Evolutionary conservation across 2,888 invertebrate genomes (phyloP), one percentile per base, ranked within the genome.

Genomic region (Nymphalis urticae): DNA sequence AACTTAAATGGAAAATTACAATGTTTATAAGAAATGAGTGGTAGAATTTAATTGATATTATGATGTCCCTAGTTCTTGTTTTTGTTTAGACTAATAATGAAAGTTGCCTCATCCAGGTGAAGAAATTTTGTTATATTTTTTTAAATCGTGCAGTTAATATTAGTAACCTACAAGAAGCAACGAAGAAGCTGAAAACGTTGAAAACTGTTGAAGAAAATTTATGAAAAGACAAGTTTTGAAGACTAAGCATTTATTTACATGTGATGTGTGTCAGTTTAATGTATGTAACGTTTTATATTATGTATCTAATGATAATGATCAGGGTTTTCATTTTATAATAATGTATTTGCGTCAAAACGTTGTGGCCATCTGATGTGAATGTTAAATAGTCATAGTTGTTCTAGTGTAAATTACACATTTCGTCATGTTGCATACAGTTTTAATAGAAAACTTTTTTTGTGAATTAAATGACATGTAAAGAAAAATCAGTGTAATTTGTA

Each of bases 401-500:
- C 10, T 50, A 24, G 48, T 50, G 24, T 42, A 42, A 3, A 17
- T n/a, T 8, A 50, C 62, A 64, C 56, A 58, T 54, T 63, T 7
- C 48, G 8, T 64, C 42, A 42, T 13, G 42, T 42, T 4, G 13
- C 13, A 13, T 42, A 13, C 4, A 13, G 4, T 13, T 42, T 13
- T 4, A 42, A 42, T 10, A 42, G 13, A 13, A 42, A 10, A 42
- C 0, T 42, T 42, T 42, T 42, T 21, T 24, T n/a, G 17, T 62
- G 21, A 17, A 51, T 32, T 62, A 54, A 27, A 66, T 48, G 48
- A 48, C 71, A 62, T 63, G 62, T 68, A 70, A 42, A 47, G 60
- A 62, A 73, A 73, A 69, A 68, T 32, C 48, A 48, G 66, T 69
- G 64, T 64, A 50, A 62, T 58, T 21, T 48, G 56, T 64, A 54